Percentiles rank a stretch among this genome's conserved stretches.
phyloP scores from a whole-genome alignment of 2,888 invertebrate species.

The Napeogenes sylphis region DNA sequence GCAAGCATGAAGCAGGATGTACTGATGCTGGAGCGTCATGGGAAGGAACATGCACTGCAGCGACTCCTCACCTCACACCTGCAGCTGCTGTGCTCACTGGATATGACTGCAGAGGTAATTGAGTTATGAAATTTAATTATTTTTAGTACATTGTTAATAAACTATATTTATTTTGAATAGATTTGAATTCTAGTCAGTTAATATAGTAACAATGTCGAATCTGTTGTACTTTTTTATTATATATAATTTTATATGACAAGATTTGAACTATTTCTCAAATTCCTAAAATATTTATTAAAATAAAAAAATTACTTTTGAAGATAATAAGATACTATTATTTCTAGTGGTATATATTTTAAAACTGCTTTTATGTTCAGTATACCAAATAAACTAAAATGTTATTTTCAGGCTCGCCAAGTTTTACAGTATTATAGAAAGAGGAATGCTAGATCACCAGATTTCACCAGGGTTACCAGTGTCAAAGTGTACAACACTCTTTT shows the following conservation, averaged over 20 bases:
- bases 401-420: constrained; percentile 59
- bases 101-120: constrained; percentile 66
- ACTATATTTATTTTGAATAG: too few species aligned
- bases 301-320: too few species aligned
- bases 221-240: too few species aligned
- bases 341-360: too few species aligned
- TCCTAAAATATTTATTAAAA: too few species aligned
- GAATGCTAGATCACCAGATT: constrained; percentile 42
- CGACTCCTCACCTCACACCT: constrained; percentile 81
- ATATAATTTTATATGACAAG: too few species aligned
- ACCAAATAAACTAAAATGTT: not conserved
- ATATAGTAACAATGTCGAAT: too few species aligned
- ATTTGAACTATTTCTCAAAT: too few species aligned
- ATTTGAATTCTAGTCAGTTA: too few species aligned
- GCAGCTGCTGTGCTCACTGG: constrained; percentile 81
- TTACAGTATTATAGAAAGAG: constrained; percentile 63
- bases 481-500: constrained; percentile 83
- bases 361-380: not conserved
- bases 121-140: too few species aligned
- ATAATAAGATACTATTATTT: too few species aligned
- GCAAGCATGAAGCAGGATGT: constrained; percentile 62
- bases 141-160: not conserved
- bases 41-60: constrained; percentile 75
- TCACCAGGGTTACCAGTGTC: constrained; percentile 65
- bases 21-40: constrained; percentile 56